Percentiles rank a stretch among this genome's conserved stretches.
phyloP scores from a whole-genome alignment of 2,888 invertebrate species.

The Cerastis leucographa region DNA sequence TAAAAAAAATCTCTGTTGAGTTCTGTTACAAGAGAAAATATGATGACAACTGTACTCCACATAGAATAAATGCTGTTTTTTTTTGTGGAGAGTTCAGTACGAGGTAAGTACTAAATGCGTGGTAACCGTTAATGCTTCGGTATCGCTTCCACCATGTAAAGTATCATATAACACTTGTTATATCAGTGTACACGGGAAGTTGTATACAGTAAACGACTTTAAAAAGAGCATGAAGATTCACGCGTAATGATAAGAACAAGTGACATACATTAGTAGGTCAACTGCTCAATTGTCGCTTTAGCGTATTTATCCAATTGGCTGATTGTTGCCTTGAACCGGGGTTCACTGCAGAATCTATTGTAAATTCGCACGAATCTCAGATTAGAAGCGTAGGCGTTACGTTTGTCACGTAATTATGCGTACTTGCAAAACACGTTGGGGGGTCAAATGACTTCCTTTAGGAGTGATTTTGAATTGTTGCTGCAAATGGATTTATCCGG shows the following conservation, averaged over 20 bases:
- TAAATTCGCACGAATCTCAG: slow-evolving; percentile 67
- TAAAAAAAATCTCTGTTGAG: background rate
- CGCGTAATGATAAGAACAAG: slow-evolving; percentile 48
- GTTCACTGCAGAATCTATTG: slow-evolving; percentile 68
- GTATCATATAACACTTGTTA: background rate
- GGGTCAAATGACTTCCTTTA: slow-evolving; percentile 34
- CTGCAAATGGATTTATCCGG: slow-evolving; percentile 48
- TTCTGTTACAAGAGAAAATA: background rate
- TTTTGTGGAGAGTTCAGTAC: too few species aligned
- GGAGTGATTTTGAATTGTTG: slow-evolving; percentile 40
- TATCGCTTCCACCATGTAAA: too few species aligned
- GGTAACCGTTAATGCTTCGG: too few species aligned
- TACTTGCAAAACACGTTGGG: slow-evolving; percentile 49
- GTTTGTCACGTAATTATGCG: slow-evolving; percentile 68
- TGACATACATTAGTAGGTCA: slow-evolving; percentile 62
- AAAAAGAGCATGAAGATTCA: slow-evolving; percentile 27
- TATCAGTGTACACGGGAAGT: background rate
- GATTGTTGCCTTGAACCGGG: slow-evolving; percentile 78
- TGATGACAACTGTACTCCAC: background rate
- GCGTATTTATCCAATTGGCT: slow-evolving; percentile 80
- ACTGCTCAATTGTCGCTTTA: slow-evolving; percentile 75
- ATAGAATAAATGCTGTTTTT: background rate
- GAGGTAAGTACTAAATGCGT: too few species aligned
- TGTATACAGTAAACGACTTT: background rate
- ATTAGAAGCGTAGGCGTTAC: slow-evolving; percentile 71